Evolutionary conservation across 2,888 invertebrate genomes (phyloP), one percentile per base, ranked within the genome.

Genomic region (Ectemnius cavifrons): DNA sequence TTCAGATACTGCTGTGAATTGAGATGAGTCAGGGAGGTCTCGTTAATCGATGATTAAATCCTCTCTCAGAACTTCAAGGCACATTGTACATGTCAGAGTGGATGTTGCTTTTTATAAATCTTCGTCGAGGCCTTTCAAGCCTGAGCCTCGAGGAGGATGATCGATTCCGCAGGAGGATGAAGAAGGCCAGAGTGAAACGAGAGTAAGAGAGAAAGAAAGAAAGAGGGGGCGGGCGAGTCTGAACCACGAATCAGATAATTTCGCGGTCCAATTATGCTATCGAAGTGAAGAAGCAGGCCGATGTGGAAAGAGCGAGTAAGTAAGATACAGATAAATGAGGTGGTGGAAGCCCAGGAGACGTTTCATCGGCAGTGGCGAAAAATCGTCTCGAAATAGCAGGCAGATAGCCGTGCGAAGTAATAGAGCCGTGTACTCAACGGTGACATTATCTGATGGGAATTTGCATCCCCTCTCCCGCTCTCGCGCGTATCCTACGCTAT

Each of bases 391-490:
- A 67, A 76, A 77, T 78, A 77, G 75, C 61, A 60, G 45, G 64
- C 27, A 78, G 82, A 85, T 85, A 82, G 67, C 73, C 71, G n/a
- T 16, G 73, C 67, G 68, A 59, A 78, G 86, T 86, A 86, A 87
- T 87, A 86, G 85, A 86, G 84, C 76, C 73, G 81, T 87, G 79
- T 78, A 75, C 79, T 72, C 65, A 71, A 65, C 67, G 69, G 70
- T 75, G 77, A 75, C 73, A 80, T 84, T 86, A 87, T 87, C 87
- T 79, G 87, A 87, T 86, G 80, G 63, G 77, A 83, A 86, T 87
- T 87, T 82, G 81, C 84, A 82, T 84, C 66, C 80, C 70, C 73
- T 56, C 46, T 64, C 37, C 37, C 37, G 37, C 8, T 37, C 37
- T 37, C 8, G 37, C 8, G 37, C 37, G 1, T 37, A 37, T 64